A percentile compares a stretch with the other conserved stretches of the same genome.
phyloP scores from a whole-genome alignment of 2,797 vertebrate species.

The Tinamus major region DNA sequence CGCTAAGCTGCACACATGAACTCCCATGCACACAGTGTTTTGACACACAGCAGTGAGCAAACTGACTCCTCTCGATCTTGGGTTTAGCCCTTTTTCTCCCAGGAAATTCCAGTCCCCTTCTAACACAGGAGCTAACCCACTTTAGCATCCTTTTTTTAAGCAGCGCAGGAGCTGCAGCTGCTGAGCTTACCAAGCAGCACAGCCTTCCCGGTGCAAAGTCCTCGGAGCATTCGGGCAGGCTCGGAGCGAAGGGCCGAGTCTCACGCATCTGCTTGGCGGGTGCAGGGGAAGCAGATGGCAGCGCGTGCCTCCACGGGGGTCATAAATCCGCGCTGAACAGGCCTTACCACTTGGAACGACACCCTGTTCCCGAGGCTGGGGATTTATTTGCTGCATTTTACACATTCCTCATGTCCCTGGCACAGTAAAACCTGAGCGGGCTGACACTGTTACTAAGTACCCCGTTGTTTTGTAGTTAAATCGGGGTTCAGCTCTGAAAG shows the following conservation, averaged over 20 bases:
- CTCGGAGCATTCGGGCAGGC: background rate
- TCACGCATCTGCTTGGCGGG: background rate
- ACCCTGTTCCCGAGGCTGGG: background rate
- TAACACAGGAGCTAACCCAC: background rate
- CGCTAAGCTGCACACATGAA: background rate
- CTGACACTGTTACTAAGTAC: background rate
- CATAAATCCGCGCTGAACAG: background rate
- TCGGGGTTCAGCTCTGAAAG: background rate
- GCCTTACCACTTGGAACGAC: constrained; percentile 5
- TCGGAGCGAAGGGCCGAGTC: accelerated
- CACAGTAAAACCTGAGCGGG: background rate
- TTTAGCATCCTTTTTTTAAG: background rate
- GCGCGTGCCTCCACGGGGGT: background rate
- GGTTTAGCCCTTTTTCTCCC: background rate
- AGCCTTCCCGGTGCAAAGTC: background rate
- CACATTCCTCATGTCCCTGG: background rate
- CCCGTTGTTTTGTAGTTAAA: background rate
- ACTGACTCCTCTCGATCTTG: background rate
- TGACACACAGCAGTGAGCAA: background rate
- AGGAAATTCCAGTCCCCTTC: background rate
- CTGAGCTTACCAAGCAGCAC: background rate
- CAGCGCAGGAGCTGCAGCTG: background rate
- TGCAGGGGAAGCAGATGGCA: constrained; percentile 22
- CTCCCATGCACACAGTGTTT: background rate
- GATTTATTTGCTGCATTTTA: background rate